Percentiles rank a stretch among this genome's conserved stretches.
Conservation (phyloP, 2,113 vertebrate genomes). For the Rattus rattus region DNA sequence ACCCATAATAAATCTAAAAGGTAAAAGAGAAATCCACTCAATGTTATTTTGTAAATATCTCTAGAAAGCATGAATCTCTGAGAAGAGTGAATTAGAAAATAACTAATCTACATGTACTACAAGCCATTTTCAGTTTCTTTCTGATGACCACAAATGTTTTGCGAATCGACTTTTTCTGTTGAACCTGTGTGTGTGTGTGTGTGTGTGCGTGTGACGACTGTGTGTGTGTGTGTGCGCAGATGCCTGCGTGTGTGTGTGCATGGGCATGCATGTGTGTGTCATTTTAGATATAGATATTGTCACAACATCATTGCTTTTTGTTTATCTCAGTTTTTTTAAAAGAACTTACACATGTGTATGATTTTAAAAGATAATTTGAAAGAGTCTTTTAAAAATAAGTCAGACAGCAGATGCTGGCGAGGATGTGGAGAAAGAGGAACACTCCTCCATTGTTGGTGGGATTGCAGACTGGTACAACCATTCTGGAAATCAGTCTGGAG, state of each 20-base stretch:
- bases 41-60: slow-evolving; percentile 27
- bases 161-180: not conserved
- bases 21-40: not conserved
- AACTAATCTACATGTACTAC: not conserved
- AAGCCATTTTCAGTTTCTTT: slow-evolving; percentile 66
- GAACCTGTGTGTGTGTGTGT: not conserved
- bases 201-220: not conserved
- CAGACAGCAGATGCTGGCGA: too few relatives aligned
- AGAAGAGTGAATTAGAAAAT: not conserved
- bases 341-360: not conserved
- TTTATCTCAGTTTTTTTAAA: not conserved
- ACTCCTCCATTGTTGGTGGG: too few relatives aligned
- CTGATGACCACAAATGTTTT: slow-evolving; percentile 65
- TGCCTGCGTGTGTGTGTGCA: not conserved
- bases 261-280: not conserved
- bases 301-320: not conserved
- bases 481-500: too few relatives aligned
- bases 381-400: not conserved
- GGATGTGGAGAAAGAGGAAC: too few relatives aligned
- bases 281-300: not conserved
- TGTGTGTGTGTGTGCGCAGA: not conserved
- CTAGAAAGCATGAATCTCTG: not conserved
- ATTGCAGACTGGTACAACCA: too few relatives aligned
- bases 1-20: not conserved
- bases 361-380: not conserved